phyloP scores from a whole-genome alignment of 1,140 invertebrate species.

The Vanessa tameamea region DNA sequence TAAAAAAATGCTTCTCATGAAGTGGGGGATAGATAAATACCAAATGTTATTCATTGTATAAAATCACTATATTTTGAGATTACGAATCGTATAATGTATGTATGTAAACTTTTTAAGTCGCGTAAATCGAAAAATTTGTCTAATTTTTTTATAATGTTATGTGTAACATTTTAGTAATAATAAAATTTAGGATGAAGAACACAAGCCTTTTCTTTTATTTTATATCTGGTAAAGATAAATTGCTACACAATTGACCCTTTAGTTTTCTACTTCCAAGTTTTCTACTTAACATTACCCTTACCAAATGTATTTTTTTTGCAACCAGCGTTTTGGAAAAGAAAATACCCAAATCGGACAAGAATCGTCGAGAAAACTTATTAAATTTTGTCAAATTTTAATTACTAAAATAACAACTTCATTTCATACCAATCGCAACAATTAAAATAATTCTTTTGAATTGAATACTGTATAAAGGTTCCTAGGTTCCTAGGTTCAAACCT shows the following conservation, averaged over 20 bases:
- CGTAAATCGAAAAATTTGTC: conserved; percentile 58
- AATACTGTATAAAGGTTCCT: no score
- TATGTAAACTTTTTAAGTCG: conserved; percentile 53
- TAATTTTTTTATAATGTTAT: conserved; percentile 68
- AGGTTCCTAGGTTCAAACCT: no score
- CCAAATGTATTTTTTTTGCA: no score
- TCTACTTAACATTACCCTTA: no score
- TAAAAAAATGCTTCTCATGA: conserved; percentile 41
- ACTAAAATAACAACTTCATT: no score
- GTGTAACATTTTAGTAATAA: conserved; percentile 75
- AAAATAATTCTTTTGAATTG: no score
- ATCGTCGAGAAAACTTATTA: no score
- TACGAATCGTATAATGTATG: conserved; percentile 65
- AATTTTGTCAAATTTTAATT: no score
- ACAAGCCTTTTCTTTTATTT: conserved; percentile 16
- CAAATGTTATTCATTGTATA: conserved; percentile 72
- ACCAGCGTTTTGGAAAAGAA: no score
- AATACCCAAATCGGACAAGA: no score
- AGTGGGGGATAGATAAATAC: conserved; percentile 49
- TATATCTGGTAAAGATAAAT: not conserved
- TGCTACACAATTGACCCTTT: not conserved
- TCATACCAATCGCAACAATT: no score
- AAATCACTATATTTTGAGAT: conserved; percentile 70
- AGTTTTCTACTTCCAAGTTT: no score
- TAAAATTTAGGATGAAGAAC: conserved; percentile 64